Base-by-base conservation (phyloP, 2,113 vertebrate genomes). In the Embiotoca jacksoni region DNA sequence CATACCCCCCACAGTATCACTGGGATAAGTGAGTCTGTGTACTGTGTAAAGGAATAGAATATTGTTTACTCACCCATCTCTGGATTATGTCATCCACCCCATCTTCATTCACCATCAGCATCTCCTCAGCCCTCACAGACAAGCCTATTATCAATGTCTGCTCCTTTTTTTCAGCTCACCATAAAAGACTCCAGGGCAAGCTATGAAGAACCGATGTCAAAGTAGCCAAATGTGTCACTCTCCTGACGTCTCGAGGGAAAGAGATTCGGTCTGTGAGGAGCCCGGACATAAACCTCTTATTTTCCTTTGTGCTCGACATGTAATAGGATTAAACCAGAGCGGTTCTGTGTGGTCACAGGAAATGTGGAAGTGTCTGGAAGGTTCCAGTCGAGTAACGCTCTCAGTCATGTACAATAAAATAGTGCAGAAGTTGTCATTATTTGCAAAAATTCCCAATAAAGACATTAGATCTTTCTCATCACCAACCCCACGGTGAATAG, bases 61-160 rank as follows among this genome's bases (percentile, higher is more conserved):
- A 44, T 44, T 41, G 41, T 44, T 56, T 82, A 96, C 97, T 97
- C 94, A 99, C 98, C 7, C 98, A 98, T 98, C 93, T 96, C 75
- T 95, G 94, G 92, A 98, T 93, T 82, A 97, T 76, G 41, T 93
- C 93, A 39, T 96, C 94, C 92, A 97, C 92, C 79, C 96, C 94
- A 70, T 96, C 94, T 79, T 94, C 90, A 49, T 95, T 94, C 96
- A 97, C 97, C 84, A 9, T 86, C 47, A 81, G 44, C 7, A 11
- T 73, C 16, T 67, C 75, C 76, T 72, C 30, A 53, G 54, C 50
- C 31, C 64, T 75, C 55, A 47, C 50, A 13, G 53, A 0, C 72
- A 89, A 85, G 88, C 86, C 85, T 77, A 52, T 81, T 76, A 64
- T 39, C 58, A 76, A 52, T 62, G 53, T 46, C 68, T 79, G 15